Percentiles rank a stretch among this genome's conserved stretches.
These are phyloP conservation scores for Pandemis cinnamomeana DNA, from an alignment of 2,888 invertebrate species.

Conservation along the genomic window DNA sequence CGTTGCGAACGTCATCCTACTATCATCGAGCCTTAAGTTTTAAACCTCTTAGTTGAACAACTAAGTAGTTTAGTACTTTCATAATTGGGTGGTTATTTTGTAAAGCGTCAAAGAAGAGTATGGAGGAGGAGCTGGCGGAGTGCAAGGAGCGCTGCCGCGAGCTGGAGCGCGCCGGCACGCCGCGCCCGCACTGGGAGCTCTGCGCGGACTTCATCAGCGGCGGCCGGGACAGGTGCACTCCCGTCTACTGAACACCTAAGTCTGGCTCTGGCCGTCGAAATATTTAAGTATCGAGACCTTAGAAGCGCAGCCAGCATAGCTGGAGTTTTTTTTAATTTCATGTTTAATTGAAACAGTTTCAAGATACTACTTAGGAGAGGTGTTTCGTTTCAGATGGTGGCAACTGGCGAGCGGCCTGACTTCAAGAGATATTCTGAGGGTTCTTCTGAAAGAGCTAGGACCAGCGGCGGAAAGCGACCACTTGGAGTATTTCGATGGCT, in stretches of 20 bases:
- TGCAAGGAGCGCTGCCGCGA: conserved; percentile 74
- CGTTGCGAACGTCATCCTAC: no score
- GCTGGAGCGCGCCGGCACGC: conserved; percentile 77
- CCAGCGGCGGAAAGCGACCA: conserved; percentile 78
- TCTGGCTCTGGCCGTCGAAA: no score
- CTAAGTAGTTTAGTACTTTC: no score
- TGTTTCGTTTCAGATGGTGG: conserved; percentile 69
- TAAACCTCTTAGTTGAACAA: no score
- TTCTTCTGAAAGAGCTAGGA: conserved; percentile 77
- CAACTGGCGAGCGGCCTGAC: conserved; percentile 71
- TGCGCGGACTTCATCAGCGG: conserved; percentile 81
- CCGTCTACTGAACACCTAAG: no score
- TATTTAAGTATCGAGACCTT: no score
- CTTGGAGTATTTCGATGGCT: conserved; percentile 77
- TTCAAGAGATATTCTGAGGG: conserved; percentile 72
- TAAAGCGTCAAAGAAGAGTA: conserved; percentile 61
- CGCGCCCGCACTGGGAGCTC: conserved; percentile 78
- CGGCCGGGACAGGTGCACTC: conserved; percentile 68
- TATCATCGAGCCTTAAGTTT: no score
- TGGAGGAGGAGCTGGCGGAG: conserved; percentile 72
- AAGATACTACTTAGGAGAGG: neutral
- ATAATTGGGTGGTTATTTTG: neutral
- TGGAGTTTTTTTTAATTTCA: no score
- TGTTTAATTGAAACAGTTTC: no score
- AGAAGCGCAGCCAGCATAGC: no score